Evolutionary conservation across 2,888 invertebrate species (phyloP), one percentile per base, ranked within the genome.

Genomic region (Hirtodrosophila confusa): DNA sequence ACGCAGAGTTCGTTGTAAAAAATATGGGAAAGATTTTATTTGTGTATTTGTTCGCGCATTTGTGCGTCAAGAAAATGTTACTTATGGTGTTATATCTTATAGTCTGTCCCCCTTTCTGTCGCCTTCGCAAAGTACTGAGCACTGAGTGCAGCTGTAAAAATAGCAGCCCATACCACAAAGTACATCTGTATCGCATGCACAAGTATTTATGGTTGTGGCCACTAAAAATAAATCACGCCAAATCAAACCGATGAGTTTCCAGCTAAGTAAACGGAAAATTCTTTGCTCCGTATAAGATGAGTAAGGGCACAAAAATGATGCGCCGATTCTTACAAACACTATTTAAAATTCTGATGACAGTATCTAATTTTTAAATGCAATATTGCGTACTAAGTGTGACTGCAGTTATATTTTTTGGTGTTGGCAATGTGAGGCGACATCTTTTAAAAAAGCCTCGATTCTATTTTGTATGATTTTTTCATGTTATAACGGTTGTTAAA

Each of bases 51-150:
- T 41, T 48, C 10, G 41, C 48, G 24, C 76, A 76, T 76, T 73
- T 83, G 84, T 62, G 84, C 77, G 80, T 82, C 76, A 72, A 72
- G 72, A 64, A 78, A 72, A 72, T 76, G 64, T 73, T 79, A 77
- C 78, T 79, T 76, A 76, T 79, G 80, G 76, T 71, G 44, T 75
- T 73, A 60, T 58, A 48, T 75, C 11, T 49, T 63, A 51, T 50
- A 37, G 43, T 40, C 60, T 57, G 43, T 40, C 50, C 39, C 50
- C 40, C 45, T 12, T 31, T 11, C 41, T 43, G 54, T 39, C 64
- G 54, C 43, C 47, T 5, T 37, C n/a, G 7, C 40, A n/a, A 57
- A 62, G 54, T 51, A 27, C 27, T 27, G 17, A 27, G 31, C 45
- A 40, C 57, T 23, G 76, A 60, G 57, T 75, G 75, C 75, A 73